These are phyloP conservation scores for Villa cingulata DNA, from an alignment of 2,888 invertebrate genomes.

Conservation along the genomic window DNA sequence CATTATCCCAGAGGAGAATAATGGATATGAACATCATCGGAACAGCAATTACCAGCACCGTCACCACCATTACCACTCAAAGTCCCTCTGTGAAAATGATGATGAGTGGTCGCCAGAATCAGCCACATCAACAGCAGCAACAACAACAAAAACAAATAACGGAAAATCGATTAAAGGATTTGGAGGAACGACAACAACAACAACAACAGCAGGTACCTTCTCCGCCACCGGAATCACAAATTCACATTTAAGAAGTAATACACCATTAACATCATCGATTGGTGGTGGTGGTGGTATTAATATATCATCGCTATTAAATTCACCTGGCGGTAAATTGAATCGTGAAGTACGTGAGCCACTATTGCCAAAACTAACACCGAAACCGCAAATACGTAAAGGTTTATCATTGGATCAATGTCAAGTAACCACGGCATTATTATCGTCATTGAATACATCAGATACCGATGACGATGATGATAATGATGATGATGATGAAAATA, in stretches of 20 bases:
- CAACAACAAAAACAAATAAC: conserved; percentile 32
- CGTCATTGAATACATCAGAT: conserved; percentile 45
- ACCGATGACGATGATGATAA: conserved; percentile 19
- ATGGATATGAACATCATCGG: background rate
- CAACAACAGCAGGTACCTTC: too few species aligned
- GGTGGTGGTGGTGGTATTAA: too few species aligned
- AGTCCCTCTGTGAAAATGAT: conserved; percentile 48
- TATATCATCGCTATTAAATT: conserved; percentile 5
- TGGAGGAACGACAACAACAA: conserved; percentile 20
- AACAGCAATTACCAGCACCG: too few species aligned
- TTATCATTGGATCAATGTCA: conserved; percentile 38
- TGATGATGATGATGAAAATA: background rate
- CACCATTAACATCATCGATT: background rate
- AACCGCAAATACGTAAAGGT: conserved; percentile 42
- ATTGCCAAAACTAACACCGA: conserved; percentile 44
- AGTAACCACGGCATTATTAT: conserved; percentile 43
- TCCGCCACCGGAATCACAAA: too few species aligned
- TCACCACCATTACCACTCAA: conserved; percentile 38
- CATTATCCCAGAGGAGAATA: conserved; percentile 58
- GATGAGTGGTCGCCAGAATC: conserved; percentile 28
- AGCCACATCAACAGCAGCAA: conserved; percentile 20
- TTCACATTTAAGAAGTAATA: background rate
- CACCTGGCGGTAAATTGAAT: conserved; percentile 14
- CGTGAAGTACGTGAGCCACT: conserved; percentile 38
- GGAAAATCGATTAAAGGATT: too few species aligned